These are phyloP conservation scores for Prorops nasuta DNA, from an alignment of 1,140 invertebrate species.

Conservation along the genomic window DNA sequence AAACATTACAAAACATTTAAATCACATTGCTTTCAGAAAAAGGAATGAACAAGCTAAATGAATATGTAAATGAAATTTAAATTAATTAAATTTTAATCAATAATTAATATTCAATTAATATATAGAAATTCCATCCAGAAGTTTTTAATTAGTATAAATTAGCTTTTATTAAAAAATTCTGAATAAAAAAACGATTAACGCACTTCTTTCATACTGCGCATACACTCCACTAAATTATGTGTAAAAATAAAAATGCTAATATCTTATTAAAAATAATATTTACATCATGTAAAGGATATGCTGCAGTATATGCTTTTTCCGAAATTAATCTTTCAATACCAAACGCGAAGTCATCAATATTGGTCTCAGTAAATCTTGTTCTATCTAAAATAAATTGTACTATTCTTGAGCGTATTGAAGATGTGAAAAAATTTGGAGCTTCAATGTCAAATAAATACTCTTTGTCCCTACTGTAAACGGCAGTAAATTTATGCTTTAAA, in stretches of 20 bases:
- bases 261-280: conserved; percentile 35
- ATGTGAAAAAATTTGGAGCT: conserved; percentile 80
- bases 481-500: conserved; percentile 72
- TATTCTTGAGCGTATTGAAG: conserved; percentile 81
- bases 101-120: conserved; percentile 10
- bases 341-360: conserved; percentile 71
- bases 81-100: conserved; percentile 9
- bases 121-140: no score
- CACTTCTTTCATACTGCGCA: no score
- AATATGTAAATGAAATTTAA: conserved; percentile 10
- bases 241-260: background rate
- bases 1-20: no score
- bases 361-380: conserved; percentile 72
- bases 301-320: conserved; percentile 76
- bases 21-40: background rate
- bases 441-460: conserved; percentile 85
- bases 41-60: conserved; percentile 8
- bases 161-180: no score
- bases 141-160: no score
- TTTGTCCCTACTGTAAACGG: conserved; percentile 82
- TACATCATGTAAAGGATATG: conserved; percentile 91
- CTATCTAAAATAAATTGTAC: conserved; percentile 90
- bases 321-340: conserved; percentile 81
- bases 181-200: background rate
- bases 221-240: no score